phyloP scores from a whole-genome alignment of 2,797 vertebrate species.

The Tachyglossus aculeatus region DNA sequence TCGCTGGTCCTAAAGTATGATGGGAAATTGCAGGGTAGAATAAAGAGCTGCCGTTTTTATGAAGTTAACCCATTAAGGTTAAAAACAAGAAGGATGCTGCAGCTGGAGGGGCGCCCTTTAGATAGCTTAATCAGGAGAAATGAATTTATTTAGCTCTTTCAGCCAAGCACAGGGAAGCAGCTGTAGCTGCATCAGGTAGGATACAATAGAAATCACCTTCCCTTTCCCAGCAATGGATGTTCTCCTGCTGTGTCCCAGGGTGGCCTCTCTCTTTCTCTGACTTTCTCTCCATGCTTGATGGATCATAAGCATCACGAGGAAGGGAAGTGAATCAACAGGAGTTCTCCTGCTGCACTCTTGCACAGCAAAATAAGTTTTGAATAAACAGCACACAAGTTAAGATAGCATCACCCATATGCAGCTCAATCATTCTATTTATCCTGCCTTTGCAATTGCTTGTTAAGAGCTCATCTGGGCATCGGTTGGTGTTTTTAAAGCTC shows the following conservation, averaged over 20 bases:
- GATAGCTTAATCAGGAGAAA: neutral
- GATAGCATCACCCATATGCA: constrained; percentile 6
- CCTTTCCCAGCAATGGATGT: constrained; percentile 20
- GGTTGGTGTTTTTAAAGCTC: neutral
- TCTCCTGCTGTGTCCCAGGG: constrained; percentile 26
- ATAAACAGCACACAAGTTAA: constrained; percentile 47
- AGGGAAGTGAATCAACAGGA: constrained; percentile 58
- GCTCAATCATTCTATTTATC: constrained; percentile 12
- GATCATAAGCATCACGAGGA: constrained; percentile 52
- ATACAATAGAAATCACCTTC: constrained; percentile 16
- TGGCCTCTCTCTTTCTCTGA: constrained; percentile 25
- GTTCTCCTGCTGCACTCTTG: constrained; percentile 53
- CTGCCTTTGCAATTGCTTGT: constrained; percentile 32
- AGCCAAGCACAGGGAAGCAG: rapidly evolving
- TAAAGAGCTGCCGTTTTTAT: constrained; percentile 92
- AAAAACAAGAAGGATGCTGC: constrained; percentile 59
- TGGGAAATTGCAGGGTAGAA: constrained; percentile 90
- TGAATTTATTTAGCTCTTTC: constrained; percentile 32
- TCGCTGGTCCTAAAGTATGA: constrained; percentile 97
- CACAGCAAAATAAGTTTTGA: constrained; percentile 58
- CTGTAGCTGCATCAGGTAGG: neutral
- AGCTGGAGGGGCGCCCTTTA: constrained; percentile 19
- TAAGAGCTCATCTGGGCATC: constrained; percentile 2
- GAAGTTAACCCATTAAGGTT: constrained; percentile 93
- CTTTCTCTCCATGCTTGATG: constrained; percentile 54